Conservation (phyloP, 2,113 vertebrate species). For the Oceanodroma tethys region DNA sequence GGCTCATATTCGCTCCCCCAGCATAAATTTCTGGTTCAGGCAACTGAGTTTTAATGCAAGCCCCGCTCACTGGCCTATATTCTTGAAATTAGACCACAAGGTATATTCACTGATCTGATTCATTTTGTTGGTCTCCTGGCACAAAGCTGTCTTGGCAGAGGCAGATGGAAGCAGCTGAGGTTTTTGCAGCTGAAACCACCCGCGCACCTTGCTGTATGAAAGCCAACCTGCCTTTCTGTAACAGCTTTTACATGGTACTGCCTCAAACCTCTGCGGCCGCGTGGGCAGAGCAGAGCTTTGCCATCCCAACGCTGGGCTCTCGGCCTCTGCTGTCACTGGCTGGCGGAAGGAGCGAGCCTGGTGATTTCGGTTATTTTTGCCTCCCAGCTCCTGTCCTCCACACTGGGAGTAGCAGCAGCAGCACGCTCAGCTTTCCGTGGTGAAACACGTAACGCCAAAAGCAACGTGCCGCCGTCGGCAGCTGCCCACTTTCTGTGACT, state of each 20-base stretch:
- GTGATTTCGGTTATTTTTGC: not conserved
- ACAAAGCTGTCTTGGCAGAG: not conserved
- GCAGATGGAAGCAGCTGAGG: not conserved
- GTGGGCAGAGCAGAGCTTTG: not conserved
- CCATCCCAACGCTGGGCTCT: not conserved
- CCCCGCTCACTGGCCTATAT: not conserved
- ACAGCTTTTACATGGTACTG: not conserved
- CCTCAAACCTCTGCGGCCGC: not conserved
- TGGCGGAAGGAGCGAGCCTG: not conserved
- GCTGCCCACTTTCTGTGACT: not conserved
- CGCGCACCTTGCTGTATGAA: not conserved
- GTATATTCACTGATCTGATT: not conserved
- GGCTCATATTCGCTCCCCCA: not conserved
- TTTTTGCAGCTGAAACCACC: not conserved
- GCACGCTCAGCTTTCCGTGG: not conserved
- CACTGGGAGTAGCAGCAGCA: not conserved
- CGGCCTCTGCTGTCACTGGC: accelerated
- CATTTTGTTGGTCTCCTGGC: not conserved
- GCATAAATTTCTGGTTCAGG: not conserved
- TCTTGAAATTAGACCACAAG: not conserved
- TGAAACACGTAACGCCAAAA: not conserved
- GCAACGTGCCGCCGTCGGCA: not conserved
- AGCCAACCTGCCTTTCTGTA: not conserved
- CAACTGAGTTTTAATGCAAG: not conserved
- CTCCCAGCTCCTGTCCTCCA: not conserved